Percentiles rank a stretch among this genome's conserved stretches.
Conservation (phyloP, 2,113 vertebrate genomes). For the Lethenteron camtschaticum region DNA sequence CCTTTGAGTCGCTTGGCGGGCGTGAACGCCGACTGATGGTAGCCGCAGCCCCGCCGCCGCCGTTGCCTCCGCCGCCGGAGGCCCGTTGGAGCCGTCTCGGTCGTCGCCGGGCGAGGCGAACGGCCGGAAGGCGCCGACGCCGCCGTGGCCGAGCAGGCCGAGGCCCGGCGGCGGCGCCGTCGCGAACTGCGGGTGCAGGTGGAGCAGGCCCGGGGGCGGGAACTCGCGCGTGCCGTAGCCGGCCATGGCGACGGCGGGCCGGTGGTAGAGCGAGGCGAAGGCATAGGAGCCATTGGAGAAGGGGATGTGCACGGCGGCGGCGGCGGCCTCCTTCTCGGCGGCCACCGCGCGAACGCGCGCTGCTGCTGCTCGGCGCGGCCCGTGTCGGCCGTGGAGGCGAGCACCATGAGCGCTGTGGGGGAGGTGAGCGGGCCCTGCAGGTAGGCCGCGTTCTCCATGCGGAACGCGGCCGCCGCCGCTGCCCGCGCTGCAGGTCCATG, state of each 20-base stretch:
- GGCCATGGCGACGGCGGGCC: slow-evolving; percentile 74
- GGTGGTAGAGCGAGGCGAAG: slow-evolving; percentile 96
- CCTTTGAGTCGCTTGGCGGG: slow-evolving; percentile 94
- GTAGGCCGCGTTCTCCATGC: slow-evolving; percentile 99
- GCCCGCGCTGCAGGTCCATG: slow-evolving; percentile 93
- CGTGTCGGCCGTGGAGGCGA: slow-evolving; percentile 90
- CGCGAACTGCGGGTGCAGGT: slow-evolving; percentile 80
- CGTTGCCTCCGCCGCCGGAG: slow-evolving; percentile 76
- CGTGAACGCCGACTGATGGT: slow-evolving; percentile 93
- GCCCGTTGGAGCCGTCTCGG: slow-evolving; percentile 83
- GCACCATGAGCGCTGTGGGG: slow-evolving; percentile 71
- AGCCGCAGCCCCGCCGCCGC: slow-evolving; percentile 83
- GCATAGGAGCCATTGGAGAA: slow-evolving; percentile 97
- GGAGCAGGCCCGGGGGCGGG: slow-evolving; percentile 78
- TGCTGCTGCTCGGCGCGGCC: slow-evolving; percentile 86
- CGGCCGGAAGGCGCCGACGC: slow-evolving; percentile 84
- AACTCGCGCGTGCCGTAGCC: slow-evolving; percentile 92
- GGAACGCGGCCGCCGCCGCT: slow-evolving; percentile 47
- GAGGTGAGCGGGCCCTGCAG: slow-evolving; percentile 90
- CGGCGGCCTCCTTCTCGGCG: slow-evolving; percentile 58
- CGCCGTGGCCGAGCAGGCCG: slow-evolving; percentile 94
- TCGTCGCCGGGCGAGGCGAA: slow-evolving; percentile 82
- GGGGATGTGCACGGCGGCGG: slow-evolving; percentile 49
- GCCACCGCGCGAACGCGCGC: slow-evolving; percentile 91
- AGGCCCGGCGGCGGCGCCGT: slow-evolving; percentile 73